Percentiles rank a stretch among this genome's conserved stretches.
Evolutionary conservation across 2,888 invertebrate genomes (phyloP).

Genomic region (Unio pictorum): DNA sequence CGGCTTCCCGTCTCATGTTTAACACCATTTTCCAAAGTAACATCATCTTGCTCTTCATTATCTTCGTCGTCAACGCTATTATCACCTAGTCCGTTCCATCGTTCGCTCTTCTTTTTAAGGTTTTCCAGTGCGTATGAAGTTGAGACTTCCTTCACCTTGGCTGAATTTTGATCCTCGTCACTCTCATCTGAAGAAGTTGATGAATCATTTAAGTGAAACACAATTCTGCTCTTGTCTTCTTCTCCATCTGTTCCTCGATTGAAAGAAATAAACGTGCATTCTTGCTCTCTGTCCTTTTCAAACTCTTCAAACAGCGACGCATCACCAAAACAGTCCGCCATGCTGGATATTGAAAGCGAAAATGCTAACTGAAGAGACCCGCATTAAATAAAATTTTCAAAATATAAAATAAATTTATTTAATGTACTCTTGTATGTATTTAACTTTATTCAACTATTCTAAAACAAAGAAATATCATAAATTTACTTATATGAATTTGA

Average conservation of each 20-base stretch:
- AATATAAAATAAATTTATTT: no score
- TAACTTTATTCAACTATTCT: no score
- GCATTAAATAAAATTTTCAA: no score
- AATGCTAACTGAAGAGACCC: no score
- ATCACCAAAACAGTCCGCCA: constrained; percentile 60
- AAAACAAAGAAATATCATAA: no score
- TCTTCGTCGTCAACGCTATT: not conserved
- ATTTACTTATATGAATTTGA: no score
- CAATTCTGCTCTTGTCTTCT: constrained; percentile 44
- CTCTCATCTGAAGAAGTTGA: constrained; percentile 34
- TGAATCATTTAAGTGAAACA: constrained; percentile 43
- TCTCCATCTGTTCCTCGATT: constrained; percentile 39
- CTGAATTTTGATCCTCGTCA: constrained; percentile 30
- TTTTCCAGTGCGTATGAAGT: constrained; percentile 9
- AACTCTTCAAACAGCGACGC: constrained; percentile 63
- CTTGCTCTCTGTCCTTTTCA: constrained; percentile 57
- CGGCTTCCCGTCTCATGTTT: not conserved
- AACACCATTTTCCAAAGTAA: constrained; percentile 7
- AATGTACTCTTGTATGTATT: no score
- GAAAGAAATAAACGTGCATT: constrained; percentile 52
- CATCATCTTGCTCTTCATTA: constrained; percentile 4
- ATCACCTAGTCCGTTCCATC: constrained; percentile 1
- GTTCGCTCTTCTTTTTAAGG: constrained; percentile 14
- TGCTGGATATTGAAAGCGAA: no score
- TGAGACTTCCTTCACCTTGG: constrained; percentile 33